Evolutionary conservation across 1,140 invertebrate species (phyloP).

Genomic region (Ruditapes philippinarum): DNA sequence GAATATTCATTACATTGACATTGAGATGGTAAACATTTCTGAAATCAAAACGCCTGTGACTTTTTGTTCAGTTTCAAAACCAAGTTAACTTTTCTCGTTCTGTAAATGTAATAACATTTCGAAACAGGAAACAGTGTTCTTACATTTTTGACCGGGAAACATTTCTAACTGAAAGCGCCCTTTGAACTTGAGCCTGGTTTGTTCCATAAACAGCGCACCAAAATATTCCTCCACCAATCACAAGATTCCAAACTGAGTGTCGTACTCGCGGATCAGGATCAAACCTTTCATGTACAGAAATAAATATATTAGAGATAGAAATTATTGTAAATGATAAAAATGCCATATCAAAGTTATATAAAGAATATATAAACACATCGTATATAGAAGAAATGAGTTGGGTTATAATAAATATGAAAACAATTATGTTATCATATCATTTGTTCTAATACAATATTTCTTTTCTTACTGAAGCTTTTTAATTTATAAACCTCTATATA

Average conservation of each 20-base stretch:
- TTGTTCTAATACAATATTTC: no score
- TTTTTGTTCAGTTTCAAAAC: background rate
- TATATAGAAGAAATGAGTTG: background rate
- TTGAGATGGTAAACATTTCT: background rate
- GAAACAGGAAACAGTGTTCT: constrained; percentile 57
- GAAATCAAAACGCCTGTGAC: background rate
- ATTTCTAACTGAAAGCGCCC: constrained; percentile 93
- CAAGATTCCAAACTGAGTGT: constrained; percentile 96
- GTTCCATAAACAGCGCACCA: constrained; percentile 95
- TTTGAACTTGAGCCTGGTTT: constrained; percentile 97
- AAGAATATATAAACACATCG: no score
- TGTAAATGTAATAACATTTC: background rate
- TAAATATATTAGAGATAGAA: no score
- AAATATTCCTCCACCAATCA: constrained; percentile 95
- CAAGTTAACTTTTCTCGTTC: background rate
- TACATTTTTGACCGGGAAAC: constrained; percentile 90
- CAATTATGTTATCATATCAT: no score
- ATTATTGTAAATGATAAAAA: no score
- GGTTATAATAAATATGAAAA: no score
- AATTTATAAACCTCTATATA: no score
- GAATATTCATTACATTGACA: background rate
- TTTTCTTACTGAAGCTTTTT: no score
- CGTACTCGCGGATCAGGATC: constrained; percentile 91
- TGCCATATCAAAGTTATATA: no score
- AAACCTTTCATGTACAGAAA: no score